phyloP scores from a whole-genome alignment of 2,797 vertebrate species.

The Mastacembelus armatus region DNA sequence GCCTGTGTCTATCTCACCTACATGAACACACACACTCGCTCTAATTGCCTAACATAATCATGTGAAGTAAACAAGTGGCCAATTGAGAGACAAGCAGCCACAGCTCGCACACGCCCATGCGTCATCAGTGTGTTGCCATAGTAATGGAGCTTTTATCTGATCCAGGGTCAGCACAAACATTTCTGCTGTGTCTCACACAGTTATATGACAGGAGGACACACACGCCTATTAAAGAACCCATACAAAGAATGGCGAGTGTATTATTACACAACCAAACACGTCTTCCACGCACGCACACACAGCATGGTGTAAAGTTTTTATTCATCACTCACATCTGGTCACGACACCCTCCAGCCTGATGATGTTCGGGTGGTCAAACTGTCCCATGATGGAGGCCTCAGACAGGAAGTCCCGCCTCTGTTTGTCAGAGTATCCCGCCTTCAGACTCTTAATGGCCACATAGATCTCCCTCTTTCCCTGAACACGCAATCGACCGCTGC shows the following conservation, averaged over 20 bases:
- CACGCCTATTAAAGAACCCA: slow-evolving; percentile 17
- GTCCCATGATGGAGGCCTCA: slow-evolving; percentile 87
- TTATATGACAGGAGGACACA: slow-evolving; percentile 25
- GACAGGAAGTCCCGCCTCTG: slow-evolving; percentile 86
- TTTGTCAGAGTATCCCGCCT: slow-evolving; percentile 86
- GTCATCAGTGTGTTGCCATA: slow-evolving; percentile 69
- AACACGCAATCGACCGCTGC: slow-evolving; percentile 79
- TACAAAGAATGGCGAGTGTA: neutral
- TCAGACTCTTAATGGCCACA: slow-evolving; percentile 87
- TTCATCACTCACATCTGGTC: slow-evolving; percentile 82
- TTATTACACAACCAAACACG: neutral
- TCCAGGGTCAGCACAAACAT: slow-evolving; percentile 55
- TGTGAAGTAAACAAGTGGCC: slow-evolving; percentile 66
- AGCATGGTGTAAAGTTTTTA: neutral
- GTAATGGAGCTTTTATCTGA: slow-evolving; percentile 70
- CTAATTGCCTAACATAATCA: slow-evolving; percentile 72
- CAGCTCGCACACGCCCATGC: slow-evolving; percentile 40
- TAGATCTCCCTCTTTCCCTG: slow-evolving; percentile 85
- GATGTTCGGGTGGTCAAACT: slow-evolving; percentile 87
- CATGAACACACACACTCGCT: slow-evolving; percentile 38
- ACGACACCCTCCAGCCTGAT: slow-evolving; percentile 87
- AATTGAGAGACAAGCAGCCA: slow-evolving; percentile 49
- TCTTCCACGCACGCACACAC: neutral
- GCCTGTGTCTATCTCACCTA: slow-evolving; percentile 55
- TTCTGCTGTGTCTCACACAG: slow-evolving; percentile 34